Evolutionary conservation across 2,888 invertebrate species (phyloP), one percentile per base, ranked within the genome.

Genomic region (Platycheirus albimanus): DNA sequence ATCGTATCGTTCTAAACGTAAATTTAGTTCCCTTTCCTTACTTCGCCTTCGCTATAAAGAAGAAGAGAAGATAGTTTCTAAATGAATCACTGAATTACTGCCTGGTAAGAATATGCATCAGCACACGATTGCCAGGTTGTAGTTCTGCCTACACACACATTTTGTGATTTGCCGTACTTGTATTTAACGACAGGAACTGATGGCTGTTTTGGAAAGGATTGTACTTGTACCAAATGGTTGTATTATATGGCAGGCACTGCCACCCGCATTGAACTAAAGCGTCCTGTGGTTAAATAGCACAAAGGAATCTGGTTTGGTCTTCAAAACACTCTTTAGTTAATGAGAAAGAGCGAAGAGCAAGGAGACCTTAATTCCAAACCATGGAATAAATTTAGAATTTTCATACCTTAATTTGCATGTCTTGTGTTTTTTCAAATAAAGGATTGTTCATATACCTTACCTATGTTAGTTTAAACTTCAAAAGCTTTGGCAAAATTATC

Each of bases 261-360:
- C 72, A 74, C 74, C 74, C 74, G 74, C 74, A 74, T 66, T 64
- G n/a, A n/a, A 41, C 47, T 47, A 45, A 56, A 45, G 72, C 36
- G 47, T 74, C 47, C 38, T 33, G 38, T 64, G 47, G 74, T 47
- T 54, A 64, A 71, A 61, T 71, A 51, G 52, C 67, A 45, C 67
- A 70, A 49, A 49, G 38, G 64, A 72, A 71, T 52, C 71, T 63
- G 51, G 19, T 63, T 63, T 38, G 41, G 63, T 52, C 43, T 19
- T 51, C 51, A 30, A 43, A 41, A 45, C 66, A 24, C 41, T 28
- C 8, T 51, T 8, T 36, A n/a, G 36, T 10, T 11, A 10, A 36
- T 36, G 17, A 19, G 0, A 4, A 15, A 5, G 8, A 7, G 20
- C 17, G 28, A n/a, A 10, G 33, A 8, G 19, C 36, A 41, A 36